A percentile compares a stretch with the other conserved stretches of the same genome.
phyloP scores from a whole-genome alignment of 2,888 invertebrate species.

The Strigamia crassipes region DNA sequence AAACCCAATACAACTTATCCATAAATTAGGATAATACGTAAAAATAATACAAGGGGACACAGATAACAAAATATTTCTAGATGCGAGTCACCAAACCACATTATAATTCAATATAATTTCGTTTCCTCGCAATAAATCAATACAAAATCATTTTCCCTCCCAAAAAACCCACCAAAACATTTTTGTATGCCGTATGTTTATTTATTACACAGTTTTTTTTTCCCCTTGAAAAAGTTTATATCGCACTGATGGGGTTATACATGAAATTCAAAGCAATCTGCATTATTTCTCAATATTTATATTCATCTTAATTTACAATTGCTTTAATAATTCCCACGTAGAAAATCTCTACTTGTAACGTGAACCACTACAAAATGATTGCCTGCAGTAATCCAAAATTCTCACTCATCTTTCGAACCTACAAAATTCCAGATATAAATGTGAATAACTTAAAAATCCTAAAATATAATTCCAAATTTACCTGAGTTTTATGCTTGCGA shows the following conservation, averaged over 20 bases:
- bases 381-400: neutral
- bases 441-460: neutral
- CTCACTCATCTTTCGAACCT: slow-evolving; percentile 3
- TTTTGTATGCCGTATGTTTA: neutral
- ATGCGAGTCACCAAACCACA: neutral
- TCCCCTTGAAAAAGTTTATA: neutral
- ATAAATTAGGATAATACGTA: slow-evolving; percentile 33
- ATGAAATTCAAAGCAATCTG: neutral
- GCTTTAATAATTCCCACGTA: neutral
- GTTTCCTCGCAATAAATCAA: neutral
- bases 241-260: neutral
- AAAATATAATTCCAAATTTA: neutral
- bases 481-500: neutral
- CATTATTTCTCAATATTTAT: slow-evolving; percentile 7
- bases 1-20: slow-evolving; percentile 32
- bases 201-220: neutral
- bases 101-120: neutral
- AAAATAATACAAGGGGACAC: slow-evolving; percentile 29
- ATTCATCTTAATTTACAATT: slow-evolving; percentile 21
- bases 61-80: slow-evolving; percentile 15
- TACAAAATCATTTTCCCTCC: neutral
- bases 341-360: neutral
- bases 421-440: slow-evolving; percentile 13
- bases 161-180: neutral
- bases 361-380: neutral